Percentiles rank a stretch among this genome's conserved stretches.
These are phyloP conservation scores for Pyrochroa serraticornis DNA, from an alignment of 2,888 invertebrate species.

Conservation along the genomic window DNA sequence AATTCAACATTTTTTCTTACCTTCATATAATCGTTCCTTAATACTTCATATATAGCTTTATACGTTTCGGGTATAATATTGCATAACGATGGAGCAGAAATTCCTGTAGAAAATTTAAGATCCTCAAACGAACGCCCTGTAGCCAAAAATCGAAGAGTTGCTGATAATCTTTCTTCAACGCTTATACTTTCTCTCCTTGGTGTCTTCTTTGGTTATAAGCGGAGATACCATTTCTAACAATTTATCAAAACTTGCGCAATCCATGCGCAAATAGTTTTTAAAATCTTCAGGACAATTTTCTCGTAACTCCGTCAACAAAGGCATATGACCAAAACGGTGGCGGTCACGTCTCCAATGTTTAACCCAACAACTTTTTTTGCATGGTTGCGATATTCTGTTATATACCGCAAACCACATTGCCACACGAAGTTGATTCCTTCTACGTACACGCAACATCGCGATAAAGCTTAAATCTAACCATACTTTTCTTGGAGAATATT, in stretches of 20 bases:
- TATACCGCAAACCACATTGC: constrained; percentile 4
- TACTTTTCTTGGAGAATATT: background rate
- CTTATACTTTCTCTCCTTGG: constrained; percentile 31
- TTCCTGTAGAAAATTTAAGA: constrained; percentile 27
- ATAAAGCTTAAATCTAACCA: no score
- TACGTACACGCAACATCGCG: background rate
- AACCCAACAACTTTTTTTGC: constrained; percentile 4
- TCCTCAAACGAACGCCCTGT: constrained; percentile 38
- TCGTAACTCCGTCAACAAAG: background rate
- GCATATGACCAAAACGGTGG: background rate
- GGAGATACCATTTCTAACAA: constrained; percentile 26
- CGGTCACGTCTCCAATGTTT: background rate
- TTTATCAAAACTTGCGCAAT: constrained; percentile 28
- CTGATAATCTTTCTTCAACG: constrained; percentile 30
- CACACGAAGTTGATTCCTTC: background rate
- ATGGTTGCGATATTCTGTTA: constrained; percentile 3
- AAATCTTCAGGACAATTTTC: constrained; percentile 27
- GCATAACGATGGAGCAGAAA: constrained; percentile 29
- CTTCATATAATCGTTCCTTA: constrained; percentile 25
- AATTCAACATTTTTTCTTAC: constrained; percentile 5
- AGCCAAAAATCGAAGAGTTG: constrained; percentile 33
- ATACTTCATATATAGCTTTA: constrained; percentile 27
- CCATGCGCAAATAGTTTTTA: constrained; percentile 38
- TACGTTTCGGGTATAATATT: constrained; percentile 33
- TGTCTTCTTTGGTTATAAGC: constrained; percentile 26